Conservation (phyloP, 2,888 invertebrate genomes). For the Gibbula magus region DNA sequence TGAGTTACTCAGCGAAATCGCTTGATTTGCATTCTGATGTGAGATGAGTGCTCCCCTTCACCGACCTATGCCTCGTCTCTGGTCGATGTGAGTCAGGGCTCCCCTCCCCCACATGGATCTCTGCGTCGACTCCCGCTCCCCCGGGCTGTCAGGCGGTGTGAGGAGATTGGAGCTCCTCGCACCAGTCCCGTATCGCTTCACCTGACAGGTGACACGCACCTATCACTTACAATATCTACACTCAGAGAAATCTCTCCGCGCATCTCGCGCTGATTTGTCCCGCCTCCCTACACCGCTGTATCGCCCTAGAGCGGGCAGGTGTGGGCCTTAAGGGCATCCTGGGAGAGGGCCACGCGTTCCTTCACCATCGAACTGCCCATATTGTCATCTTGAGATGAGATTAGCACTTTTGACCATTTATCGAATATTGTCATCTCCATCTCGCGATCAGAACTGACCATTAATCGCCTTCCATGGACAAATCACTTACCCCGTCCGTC, state of each 20-base stretch:
- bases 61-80: too few species aligned
- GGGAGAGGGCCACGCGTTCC: too few species aligned
- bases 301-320: not conserved
- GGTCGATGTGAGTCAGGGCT: too few species aligned
- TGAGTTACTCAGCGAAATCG: not conserved
- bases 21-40: not conserved
- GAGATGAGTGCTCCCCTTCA: too few species aligned
- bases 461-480: too few species aligned
- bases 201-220: constrained; percentile 5
- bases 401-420: too few species aligned
- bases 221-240: constrained; percentile 10
- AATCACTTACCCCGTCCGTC: too few species aligned
- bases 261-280: not conserved
- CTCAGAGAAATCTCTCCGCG: not conserved
- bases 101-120: too few species aligned
- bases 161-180: not conserved
- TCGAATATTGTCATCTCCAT: too few species aligned
- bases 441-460: too few species aligned
- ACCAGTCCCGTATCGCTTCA: not conserved
- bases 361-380: too few species aligned
- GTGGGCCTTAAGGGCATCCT: not conserved
- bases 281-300: not conserved
- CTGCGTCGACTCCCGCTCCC: not conserved
- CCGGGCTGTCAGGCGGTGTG: not conserved
- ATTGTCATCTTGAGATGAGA: too few species aligned